Conservation (phyloP, 2,888 invertebrate species). For the Parnassius smintheus region DNA sequence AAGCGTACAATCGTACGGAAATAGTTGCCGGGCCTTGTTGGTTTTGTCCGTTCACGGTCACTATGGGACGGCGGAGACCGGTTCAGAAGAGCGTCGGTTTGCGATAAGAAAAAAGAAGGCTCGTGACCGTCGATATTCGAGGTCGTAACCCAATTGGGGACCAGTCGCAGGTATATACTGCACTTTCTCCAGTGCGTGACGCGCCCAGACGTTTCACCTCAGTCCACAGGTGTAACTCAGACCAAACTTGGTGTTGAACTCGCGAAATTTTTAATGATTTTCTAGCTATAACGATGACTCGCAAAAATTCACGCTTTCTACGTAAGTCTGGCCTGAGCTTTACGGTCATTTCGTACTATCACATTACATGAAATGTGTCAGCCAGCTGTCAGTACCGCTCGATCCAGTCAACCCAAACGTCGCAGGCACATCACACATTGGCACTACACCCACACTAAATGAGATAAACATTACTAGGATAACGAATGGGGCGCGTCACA, state of each 20-base stretch:
- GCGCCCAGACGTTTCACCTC: conserved; percentile 65
- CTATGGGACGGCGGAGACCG: conserved; percentile 41
- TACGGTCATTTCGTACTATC: not conserved
- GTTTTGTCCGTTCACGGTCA: conserved; percentile 32
- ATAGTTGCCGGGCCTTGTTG: conserved; percentile 23
- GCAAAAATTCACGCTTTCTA: conserved; percentile 13
- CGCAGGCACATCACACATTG: too few species aligned
- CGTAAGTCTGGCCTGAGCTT: conserved; percentile 3
- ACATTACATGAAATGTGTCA: conserved; percentile 12
- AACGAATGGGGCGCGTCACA: too few species aligned
- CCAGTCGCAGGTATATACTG: conserved; percentile 73
- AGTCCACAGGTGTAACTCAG: conserved; percentile 45
- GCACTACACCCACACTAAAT: too few species aligned
- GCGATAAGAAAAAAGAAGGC: conserved; percentile 59
- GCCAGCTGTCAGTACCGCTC: not conserved
- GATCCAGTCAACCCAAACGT: too few species aligned
- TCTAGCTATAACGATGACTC: conserved; percentile 2
- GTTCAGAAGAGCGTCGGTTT: conserved; percentile 42
- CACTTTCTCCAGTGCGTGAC: conserved; percentile 78
- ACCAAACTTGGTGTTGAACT: conserved; percentile 44
- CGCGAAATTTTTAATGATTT: conserved; percentile 41
- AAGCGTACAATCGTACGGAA: conserved; percentile 26
- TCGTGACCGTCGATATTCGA: conserved; percentile 64
- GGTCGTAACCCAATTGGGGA: conserved; percentile 76
- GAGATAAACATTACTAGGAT: too few species aligned